phyloP scores from a whole-genome alignment of 2,113 vertebrate genomes.

The Dipodomys merriami region DNA sequence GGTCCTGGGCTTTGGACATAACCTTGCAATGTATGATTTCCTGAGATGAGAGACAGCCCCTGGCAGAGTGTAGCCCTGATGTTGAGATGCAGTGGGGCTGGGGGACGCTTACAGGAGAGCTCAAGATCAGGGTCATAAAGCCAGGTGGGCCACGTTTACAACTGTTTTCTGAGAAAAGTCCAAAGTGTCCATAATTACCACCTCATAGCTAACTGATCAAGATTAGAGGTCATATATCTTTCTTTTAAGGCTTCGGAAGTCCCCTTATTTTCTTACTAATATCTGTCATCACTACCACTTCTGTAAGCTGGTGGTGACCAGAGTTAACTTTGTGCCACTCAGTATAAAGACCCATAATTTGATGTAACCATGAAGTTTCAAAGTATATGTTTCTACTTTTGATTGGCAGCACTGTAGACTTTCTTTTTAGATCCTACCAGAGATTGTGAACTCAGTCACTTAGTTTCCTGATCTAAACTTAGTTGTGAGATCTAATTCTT shows the following conservation, averaged over 20 bases:
- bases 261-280: not conserved
- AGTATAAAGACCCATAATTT: not conserved
- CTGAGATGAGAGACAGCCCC: too few relatives aligned
- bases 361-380: not conserved
- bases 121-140: too few relatives aligned
- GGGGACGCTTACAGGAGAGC: not conserved
- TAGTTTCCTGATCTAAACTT: not conserved
- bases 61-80: too few relatives aligned
- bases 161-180: too few relatives aligned
- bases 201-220: not conserved
- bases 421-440: constrained; percentile 25
- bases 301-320: not conserved
- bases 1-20: too few relatives aligned
- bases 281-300: not conserved
- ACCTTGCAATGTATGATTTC: too few relatives aligned
- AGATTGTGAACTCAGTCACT: not conserved
- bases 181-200: not conserved
- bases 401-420: not conserved
- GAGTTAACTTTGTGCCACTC: not conserved
- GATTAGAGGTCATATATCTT: not conserved
- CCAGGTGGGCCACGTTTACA: too few relatives aligned
- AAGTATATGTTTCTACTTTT: constrained; percentile 8
- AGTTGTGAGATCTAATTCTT: not conserved
- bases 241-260: not conserved
- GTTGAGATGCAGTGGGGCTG: not conserved